A percentile compares a stretch with the other conserved stretches of the same genome.
Conservation (phyloP, 2,888 invertebrate genomes). For the Hoplodrina ambigua region DNA sequence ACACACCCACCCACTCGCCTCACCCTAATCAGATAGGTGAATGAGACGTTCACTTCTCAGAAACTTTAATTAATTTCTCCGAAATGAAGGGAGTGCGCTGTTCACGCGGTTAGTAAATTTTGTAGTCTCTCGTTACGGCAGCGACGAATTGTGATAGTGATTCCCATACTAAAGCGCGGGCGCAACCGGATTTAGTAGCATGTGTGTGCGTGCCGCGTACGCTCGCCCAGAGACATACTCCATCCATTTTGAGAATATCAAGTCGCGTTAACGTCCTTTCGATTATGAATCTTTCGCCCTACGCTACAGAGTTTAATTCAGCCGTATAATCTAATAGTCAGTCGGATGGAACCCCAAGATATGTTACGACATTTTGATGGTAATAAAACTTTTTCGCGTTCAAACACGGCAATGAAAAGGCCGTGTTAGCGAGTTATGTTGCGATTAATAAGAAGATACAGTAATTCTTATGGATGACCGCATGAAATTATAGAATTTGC, state of each 20-base stretch:
- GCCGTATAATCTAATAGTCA: constrained; percentile 56
- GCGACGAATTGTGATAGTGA: constrained; percentile 77
- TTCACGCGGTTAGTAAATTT: constrained; percentile 78
- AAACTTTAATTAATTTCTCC: constrained; percentile 86
- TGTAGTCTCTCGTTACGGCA: constrained; percentile 76
- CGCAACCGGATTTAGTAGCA: constrained; percentile 75
- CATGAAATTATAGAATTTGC: constrained; percentile 59
- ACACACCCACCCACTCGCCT: constrained; percentile 56
- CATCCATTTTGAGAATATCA: constrained; percentile 67
- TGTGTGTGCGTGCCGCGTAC: constrained; percentile 69
- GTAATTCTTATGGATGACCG: constrained; percentile 60
- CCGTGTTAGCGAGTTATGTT: constrained; percentile 67
- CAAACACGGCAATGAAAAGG: constrained; percentile 69
- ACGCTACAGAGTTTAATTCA: constrained; percentile 67
- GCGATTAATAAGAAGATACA: constrained; percentile 64
- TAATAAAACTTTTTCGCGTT: constrained; percentile 70
- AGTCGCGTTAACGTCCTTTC: constrained; percentile 53
- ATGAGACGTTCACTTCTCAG: constrained; percentile 80
- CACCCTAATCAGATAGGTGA: constrained; percentile 80
- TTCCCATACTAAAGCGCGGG: constrained; percentile 70
- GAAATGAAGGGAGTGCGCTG: constrained; percentile 76
- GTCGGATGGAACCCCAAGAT: constrained; percentile 62
- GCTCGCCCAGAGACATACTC: constrained; percentile 65
- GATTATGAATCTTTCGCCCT: constrained; percentile 65
- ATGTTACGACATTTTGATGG: constrained; percentile 68